Percentiles rank a stretch among this genome's conserved stretches.
These are phyloP conservation scores for Aromia moschata DNA, from an alignment of 2,888 invertebrate species.

Conservation along the genomic window DNA sequence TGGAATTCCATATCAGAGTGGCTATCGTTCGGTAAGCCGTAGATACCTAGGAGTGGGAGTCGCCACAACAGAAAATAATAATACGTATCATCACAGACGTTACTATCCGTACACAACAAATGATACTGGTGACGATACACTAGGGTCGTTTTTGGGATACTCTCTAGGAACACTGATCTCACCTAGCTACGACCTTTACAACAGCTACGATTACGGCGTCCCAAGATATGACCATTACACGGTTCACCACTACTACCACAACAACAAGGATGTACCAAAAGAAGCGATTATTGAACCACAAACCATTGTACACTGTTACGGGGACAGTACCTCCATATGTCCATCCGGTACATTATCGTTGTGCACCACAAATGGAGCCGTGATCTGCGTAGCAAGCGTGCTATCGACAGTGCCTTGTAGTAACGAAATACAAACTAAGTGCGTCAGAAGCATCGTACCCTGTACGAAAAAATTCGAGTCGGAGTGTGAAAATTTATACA, in stretches of 20 bases:
- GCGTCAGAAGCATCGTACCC: slow-evolving; percentile 54
- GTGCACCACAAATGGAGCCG: slow-evolving; percentile 58
- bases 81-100: slow-evolving; percentile 45
- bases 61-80: slow-evolving; percentile 47
- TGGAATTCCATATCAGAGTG: no score
- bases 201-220: slow-evolving; percentile 42
- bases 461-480: slow-evolving; percentile 54
- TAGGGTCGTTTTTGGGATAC: slow-evolving; percentile 55
- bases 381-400: slow-evolving; percentile 58
- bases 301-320: slow-evolving; percentile 54
- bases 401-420: slow-evolving; percentile 55
- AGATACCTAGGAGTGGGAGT: slow-evolving; percentile 4
- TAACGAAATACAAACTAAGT: slow-evolving; percentile 49
- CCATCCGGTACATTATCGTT: slow-evolving; percentile 56
- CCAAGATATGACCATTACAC: slow-evolving; percentile 56
- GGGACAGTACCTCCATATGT: slow-evolving; percentile 56
- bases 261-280: slow-evolving; percentile 49
- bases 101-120: slow-evolving; percentile 39
- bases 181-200: slow-evolving; percentile 49
- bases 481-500: slow-evolving; percentile 51
- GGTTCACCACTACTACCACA: slow-evolving; percentile 60
- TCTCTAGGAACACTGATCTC: slow-evolving; percentile 50
- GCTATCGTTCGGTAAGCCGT: background rate
- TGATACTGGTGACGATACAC: slow-evolving; percentile 51
- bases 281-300: slow-evolving; percentile 54